These are phyloP conservation scores for Vanessa tameamea DNA, from an alignment of 1,140 invertebrate species.

Conservation along the genomic window DNA sequence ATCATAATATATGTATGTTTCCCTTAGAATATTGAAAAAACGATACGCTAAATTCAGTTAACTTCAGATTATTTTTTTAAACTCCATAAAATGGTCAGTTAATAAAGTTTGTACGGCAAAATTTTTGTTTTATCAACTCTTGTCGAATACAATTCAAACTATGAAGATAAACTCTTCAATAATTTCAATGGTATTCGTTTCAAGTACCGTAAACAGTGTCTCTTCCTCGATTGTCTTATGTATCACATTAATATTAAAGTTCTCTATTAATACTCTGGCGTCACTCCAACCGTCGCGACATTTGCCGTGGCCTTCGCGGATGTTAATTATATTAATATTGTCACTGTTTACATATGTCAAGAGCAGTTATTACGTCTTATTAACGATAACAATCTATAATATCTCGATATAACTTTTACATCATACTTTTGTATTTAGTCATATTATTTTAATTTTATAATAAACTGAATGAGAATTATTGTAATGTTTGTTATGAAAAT, in stretches of 20 bases:
- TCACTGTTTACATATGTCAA: conserved; percentile 30
- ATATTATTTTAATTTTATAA: too few relatives aligned
- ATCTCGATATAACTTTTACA: neutral
- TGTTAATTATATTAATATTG: conserved; percentile 68
- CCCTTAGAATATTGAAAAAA: too few relatives aligned
- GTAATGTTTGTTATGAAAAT: too few relatives aligned
- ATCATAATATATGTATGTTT: too few relatives aligned
- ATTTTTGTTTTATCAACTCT: neutral
- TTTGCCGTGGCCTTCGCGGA: conserved; percentile 67
- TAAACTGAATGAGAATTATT: too few relatives aligned
- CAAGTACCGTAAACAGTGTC: neutral
- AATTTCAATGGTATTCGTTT: neutral
- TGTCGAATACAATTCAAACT: neutral
- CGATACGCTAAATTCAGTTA: too few relatives aligned
- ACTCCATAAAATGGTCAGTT: too few relatives aligned
- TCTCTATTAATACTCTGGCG: conserved; percentile 69
- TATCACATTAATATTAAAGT: conserved; percentile 53
- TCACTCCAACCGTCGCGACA: conserved; percentile 65
- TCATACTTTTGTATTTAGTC: too few relatives aligned
- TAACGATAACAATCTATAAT: neutral
- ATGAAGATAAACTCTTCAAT: neutral
- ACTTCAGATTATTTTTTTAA: too few relatives aligned
- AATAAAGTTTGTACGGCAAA: too few relatives aligned
- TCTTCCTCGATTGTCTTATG: conserved; percentile 48
- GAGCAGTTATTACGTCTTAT: neutral